Percentiles rank a stretch among this genome's conserved stretches.
Conservation (phyloP, 2,888 invertebrate species). For the Frankliniella intonsa region DNA sequence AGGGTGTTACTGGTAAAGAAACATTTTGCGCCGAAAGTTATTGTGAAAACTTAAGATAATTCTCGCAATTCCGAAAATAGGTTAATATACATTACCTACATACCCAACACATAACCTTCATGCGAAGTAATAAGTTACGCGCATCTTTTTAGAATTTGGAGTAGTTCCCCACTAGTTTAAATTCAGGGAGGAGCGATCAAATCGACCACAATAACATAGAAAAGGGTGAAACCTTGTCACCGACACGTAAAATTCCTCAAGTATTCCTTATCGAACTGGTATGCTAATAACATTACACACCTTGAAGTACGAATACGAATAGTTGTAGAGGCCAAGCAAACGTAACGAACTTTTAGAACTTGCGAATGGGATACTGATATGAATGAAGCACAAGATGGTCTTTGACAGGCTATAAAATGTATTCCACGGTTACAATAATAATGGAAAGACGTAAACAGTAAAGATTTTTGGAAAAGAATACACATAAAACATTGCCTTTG, state of each 20-base stretch:
- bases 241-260: not conserved
- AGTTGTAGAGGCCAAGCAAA: constrained; percentile 2
- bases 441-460: not conserved
- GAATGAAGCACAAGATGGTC: not conserved
- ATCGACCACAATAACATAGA: not conserved
- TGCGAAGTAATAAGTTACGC: not conserved
- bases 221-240: not conserved
- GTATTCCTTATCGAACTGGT: not conserved
- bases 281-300: constrained; percentile 21
- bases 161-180: not conserved
- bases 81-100: not conserved
- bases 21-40: not conserved
- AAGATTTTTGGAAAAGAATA: not conserved
- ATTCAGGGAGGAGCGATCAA: not conserved
- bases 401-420: not conserved
- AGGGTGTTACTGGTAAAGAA: not conserved
- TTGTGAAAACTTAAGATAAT: not conserved
- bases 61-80: not conserved
- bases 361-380: not conserved
- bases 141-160: not conserved
- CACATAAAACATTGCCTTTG: not conserved
- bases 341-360: constrained; percentile 15
- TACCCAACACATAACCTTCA: constrained; percentile 13
- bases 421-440: not conserved
- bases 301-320: not conserved